Evolutionary conservation across 2,888 invertebrate species (phyloP), one percentile per base, ranked within the genome.

Genomic region (Sepiola atlantica): DNA sequence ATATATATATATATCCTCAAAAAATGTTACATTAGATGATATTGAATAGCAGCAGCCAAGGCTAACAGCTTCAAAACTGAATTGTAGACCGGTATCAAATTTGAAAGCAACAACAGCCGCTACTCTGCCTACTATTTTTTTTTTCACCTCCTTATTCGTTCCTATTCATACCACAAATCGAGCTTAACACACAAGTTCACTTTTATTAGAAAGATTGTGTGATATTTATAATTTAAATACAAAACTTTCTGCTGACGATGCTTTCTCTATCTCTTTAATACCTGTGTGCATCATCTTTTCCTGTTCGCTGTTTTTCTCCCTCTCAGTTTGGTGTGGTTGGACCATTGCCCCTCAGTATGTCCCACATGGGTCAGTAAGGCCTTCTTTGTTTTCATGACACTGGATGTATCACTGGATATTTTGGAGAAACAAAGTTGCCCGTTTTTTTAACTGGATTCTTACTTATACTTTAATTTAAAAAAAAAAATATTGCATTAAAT

Each of bases 291-390:
- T n/a, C n/a, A n/a, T 24, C 24, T 24, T 61, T 24, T 28, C 12
- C 0, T 21, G 24, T 21, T 28, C 61, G 21, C 24, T 28, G 8
- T 61, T 28, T 61, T 8, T 28, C 28, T 77, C 77, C 32, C 3
- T n/a, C n/a, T 77, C 77, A 77, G 32, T n/a, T 77, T n/a, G 77
- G n/a, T 77, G n/a, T n/a, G 77, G n/a, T 77, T 77, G n/a, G n/a
- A n/a, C n/a, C n/a, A n/a, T 77, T 77, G 77, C n/a, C 77, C 45
- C 45, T 45, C 45, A 45, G 45, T 45, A 45, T 45, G 4, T 45
- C 45, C 8, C n/a, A n/a, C 45, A 45, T 45, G 45, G 45, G 8
- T 4, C 45, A 45, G 45, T 45, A 45, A 8, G 8, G 45, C 45
- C 45, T n/a, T 77, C 77, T 77, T 77, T 77, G 14, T 77, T n/a